Evolutionary conservation across 1,140 invertebrate genomes (phyloP).

Genomic region (Bicyclus anynana): DNA sequence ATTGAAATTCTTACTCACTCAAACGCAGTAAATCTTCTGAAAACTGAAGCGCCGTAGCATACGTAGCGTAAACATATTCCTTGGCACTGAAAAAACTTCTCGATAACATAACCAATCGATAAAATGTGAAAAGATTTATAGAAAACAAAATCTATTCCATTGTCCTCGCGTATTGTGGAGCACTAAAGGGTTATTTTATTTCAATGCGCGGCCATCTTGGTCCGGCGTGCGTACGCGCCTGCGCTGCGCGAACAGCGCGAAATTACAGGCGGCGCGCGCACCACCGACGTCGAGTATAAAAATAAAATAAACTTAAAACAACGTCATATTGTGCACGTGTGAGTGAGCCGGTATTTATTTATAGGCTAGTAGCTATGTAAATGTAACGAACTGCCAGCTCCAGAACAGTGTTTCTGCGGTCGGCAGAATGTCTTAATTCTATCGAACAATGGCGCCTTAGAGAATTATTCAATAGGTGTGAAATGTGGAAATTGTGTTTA

Average conservation of each 20-base stretch:
- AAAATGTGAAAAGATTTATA: slow-evolving; percentile 9
- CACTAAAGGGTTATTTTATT: slow-evolving; percentile 7
- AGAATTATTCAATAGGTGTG: not conserved
- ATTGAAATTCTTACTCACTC: slow-evolving; percentile 15
- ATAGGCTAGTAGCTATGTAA: slow-evolving; percentile 75
- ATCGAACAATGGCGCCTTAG: slow-evolving; percentile 17
- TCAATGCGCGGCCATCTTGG: slow-evolving; percentile 54
- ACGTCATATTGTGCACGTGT: slow-evolving; percentile 74
- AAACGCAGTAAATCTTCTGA: slow-evolving; percentile 10
- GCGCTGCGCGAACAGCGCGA: slow-evolving; percentile 69
- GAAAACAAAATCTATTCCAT: slow-evolving; percentile 9
- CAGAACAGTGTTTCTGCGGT: slow-evolving; percentile 60
- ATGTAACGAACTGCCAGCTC: slow-evolving; percentile 60
- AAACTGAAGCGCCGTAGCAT: slow-evolving; percentile 10
- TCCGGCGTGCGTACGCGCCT: slow-evolving; percentile 66
- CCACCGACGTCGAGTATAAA: slow-evolving; percentile 65
- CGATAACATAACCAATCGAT: slow-evolving; percentile 3
- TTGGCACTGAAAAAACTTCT: slow-evolving; percentile 15
- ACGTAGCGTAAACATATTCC: slow-evolving; percentile 15
- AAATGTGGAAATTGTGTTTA: too few relatives aligned
- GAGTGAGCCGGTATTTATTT: slow-evolving; percentile 75
- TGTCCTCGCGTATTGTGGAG: not conserved
- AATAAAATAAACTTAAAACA: slow-evolving; percentile 77
- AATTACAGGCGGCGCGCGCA: slow-evolving; percentile 67
- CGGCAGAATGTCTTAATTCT: slow-evolving; percentile 70